These are phyloP conservation scores for Baryphthengus martii DNA, from an alignment of 2,113 vertebrate species.

Conservation along the genomic window DNA sequence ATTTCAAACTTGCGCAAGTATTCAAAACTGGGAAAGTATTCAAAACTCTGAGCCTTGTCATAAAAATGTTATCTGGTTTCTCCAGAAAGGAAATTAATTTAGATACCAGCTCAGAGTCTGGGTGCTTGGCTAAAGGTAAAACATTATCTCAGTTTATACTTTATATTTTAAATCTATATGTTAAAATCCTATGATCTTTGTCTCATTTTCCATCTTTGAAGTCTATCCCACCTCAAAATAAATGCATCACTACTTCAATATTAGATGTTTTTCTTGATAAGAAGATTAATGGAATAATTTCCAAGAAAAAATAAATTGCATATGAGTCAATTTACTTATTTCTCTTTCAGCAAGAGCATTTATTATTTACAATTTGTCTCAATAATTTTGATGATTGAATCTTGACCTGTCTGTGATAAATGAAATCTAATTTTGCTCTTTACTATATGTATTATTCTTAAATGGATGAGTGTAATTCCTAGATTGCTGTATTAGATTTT, in stretches of 20 bases:
- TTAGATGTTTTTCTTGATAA: not conserved
- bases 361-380: not conserved
- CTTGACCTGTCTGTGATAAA: not conserved
- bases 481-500: not conserved
- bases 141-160: not conserved
- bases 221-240: not conserved
- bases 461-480: not conserved
- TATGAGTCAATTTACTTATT: not conserved
- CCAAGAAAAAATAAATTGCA: not conserved
- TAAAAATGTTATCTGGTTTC: not conserved
- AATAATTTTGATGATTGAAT: not conserved
- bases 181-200: not conserved
- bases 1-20: not conserved
- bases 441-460: not conserved
- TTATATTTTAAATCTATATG: not conserved
- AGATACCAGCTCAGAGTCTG: not conserved
- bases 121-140: fast-evolving
- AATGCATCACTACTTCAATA: not conserved
- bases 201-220: not conserved
- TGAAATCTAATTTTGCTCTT: not conserved
- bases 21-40: not conserved
- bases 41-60: not conserved
- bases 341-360: not conserved
- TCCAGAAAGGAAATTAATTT: not conserved
- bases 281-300: not conserved